Conservation (phyloP, 2,113 vertebrate genomes). For the Brienomyrus brachyistius region DNA sequence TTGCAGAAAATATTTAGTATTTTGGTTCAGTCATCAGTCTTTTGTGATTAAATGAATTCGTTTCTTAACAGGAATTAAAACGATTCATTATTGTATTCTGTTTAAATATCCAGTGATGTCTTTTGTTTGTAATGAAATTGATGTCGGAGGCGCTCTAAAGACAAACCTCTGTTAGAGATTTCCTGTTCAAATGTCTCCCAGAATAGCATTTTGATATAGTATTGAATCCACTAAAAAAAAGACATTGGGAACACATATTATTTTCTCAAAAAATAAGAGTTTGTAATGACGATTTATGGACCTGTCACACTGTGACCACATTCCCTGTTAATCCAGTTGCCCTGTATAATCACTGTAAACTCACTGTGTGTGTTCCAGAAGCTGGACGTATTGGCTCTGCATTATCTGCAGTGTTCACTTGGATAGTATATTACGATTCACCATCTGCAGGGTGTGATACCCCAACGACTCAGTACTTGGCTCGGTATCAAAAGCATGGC, state of each 20-base stretch:
- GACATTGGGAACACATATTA: not conserved
- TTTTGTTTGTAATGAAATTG: not conserved
- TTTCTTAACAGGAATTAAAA: not conserved
- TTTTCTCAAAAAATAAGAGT: not conserved
- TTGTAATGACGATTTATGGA: not conserved
- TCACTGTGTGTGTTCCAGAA: constrained; percentile 9
- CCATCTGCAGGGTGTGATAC: constrained; percentile 20
- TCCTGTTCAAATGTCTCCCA: not conserved
- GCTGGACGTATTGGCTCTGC: not conserved
- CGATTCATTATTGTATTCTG: not conserved
- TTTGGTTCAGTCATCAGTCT: not conserved
- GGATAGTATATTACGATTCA: constrained; percentile 7
- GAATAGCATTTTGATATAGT: not conserved
- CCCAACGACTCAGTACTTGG: constrained; percentile 16
- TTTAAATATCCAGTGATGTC: not conserved
- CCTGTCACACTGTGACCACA: not conserved
- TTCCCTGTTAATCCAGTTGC: constrained; percentile 5
- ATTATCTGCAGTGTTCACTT: not conserved
- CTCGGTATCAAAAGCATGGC: constrained; percentile 9
- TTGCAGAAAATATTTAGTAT: not conserved
- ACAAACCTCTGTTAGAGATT: not conserved
- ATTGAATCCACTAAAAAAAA: not conserved
- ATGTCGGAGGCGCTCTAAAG: not conserved
- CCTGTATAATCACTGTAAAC: constrained; percentile 1
- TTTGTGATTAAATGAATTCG: not conserved